Conservation (phyloP, 2,888 invertebrate genomes). For the Myopa testacea region DNA sequence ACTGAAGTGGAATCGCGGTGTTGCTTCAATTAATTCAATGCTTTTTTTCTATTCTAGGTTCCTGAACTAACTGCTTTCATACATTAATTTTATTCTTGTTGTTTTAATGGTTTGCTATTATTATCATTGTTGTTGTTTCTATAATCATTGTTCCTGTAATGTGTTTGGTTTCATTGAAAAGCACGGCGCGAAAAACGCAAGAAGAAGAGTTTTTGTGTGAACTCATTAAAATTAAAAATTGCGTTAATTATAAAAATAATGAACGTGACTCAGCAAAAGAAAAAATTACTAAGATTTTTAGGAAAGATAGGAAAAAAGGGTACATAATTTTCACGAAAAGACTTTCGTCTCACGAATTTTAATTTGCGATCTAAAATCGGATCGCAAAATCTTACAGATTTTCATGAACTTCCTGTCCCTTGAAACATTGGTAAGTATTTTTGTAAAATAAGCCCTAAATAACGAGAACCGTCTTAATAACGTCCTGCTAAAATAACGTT, state of each 20-base stretch:
- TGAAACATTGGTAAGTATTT: too few relatives aligned
- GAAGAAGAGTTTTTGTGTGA: neutral
- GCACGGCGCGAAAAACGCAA: too few relatives aligned
- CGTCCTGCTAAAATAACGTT: too few relatives aligned
- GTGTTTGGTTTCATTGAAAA: too few relatives aligned
- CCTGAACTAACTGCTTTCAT: constrained; percentile 10
- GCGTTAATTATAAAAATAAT: neutral
- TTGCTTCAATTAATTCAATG: constrained; percentile 19
- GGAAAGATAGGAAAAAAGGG: neutral
- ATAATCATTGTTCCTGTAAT: too few relatives aligned
- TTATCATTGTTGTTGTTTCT: neutral
- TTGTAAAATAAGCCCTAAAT: too few relatives aligned
- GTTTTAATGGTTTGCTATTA: neutral
- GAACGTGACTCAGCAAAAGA: neutral
- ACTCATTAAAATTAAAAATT: neutral
- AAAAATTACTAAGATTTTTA: neutral
- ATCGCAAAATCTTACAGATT: too few relatives aligned
- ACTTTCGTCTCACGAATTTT: too few relatives aligned
- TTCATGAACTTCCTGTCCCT: too few relatives aligned
- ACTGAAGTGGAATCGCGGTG: constrained; percentile 32
- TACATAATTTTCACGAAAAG: neutral
- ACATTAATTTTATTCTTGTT: neutral
- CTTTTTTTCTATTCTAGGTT: neutral
- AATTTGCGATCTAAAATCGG: too few relatives aligned
- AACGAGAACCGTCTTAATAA: too few relatives aligned